Conservation (phyloP, 2,888 invertebrate species). For the Agonopterix heracliana region DNA sequence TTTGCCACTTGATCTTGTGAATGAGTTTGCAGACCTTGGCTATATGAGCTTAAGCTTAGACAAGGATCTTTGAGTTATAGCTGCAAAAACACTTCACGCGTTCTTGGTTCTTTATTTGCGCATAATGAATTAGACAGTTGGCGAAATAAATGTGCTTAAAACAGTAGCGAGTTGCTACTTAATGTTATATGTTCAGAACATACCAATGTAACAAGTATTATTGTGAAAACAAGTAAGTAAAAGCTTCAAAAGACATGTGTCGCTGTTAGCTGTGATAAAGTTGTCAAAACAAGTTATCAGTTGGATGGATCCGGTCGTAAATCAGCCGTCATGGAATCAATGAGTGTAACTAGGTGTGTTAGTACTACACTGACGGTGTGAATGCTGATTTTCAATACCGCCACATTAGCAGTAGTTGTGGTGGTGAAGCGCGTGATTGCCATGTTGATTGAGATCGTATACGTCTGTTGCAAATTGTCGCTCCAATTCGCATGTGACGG, state of each 20-base stretch:
- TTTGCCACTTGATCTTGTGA: conserved; percentile 68
- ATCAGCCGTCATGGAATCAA: conserved; percentile 41
- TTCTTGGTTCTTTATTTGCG: conserved; percentile 22
- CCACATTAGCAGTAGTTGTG: conserved; percentile 59
- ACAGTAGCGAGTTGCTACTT: conserved; percentile 13
- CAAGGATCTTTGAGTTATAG: conserved; percentile 58
- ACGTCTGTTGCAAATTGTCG: conserved; percentile 63
- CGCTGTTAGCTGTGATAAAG: conserved; percentile 22
- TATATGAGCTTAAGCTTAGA: conserved; percentile 22
- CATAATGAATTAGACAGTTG: conserved; percentile 25
- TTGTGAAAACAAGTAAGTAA: conserved; percentile 2
- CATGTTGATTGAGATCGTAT: conserved; percentile 61
- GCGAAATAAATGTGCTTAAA: conserved; percentile 23
- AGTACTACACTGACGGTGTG: conserved; percentile 33
- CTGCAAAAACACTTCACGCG: conserved; percentile 40
- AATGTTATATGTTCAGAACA: conserved; percentile 19
- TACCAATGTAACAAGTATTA: neutral
- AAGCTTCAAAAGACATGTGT: conserved; percentile 6
- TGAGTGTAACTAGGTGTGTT: conserved; percentile 39
- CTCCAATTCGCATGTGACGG: conserved; percentile 61
- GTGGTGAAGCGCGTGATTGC: conserved; percentile 63
- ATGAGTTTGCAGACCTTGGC: conserved; percentile 64
- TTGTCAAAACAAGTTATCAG: conserved; percentile 32
- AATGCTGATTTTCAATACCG: conserved; percentile 65
- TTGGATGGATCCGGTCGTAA: conserved; percentile 30